Conservation (phyloP, 1,140 invertebrate species). For the Pseudomyrmex dendroicus region DNA sequence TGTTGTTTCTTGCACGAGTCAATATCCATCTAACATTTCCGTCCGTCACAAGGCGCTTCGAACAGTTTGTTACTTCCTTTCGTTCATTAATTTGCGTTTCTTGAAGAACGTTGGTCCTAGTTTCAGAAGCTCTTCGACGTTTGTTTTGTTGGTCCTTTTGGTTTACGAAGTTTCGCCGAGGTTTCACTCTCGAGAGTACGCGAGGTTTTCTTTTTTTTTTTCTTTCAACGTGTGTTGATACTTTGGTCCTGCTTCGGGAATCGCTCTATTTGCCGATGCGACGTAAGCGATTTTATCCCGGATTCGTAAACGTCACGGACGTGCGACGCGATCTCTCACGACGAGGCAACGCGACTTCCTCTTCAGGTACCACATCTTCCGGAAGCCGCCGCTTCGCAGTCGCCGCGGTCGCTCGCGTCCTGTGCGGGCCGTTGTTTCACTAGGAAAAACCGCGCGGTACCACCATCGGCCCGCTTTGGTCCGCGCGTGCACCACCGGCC, state of each 20-base stretch:
- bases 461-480: constrained; percentile 75
- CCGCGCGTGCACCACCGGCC: constrained; percentile 60
- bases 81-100: background rate
- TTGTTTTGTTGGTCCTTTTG: constrained; percentile 24
- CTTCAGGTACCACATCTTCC: constrained; percentile 81
- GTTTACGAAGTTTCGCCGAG: constrained; percentile 1
- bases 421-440: constrained; percentile 62
- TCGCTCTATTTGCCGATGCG: background rate
- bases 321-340: constrained; percentile 28
- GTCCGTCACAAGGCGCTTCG: background rate
- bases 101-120: constrained; percentile 20
- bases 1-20: background rate
- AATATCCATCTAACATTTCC: background rate
- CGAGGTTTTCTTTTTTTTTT: no score
- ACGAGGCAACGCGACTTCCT: constrained; percentile 81
- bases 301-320: constrained; percentile 40
- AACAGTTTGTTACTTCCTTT: background rate
- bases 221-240: background rate
- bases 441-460: constrained; percentile 53
- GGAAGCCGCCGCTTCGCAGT: background rate
- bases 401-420: constrained; percentile 48
- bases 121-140: constrained; percentile 14
- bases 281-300: constrained; percentile 2
- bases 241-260: constrained; percentile 34
- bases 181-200: background rate